These are phyloP conservation scores for Acropora yongei DNA, from an alignment of 64 coral and sea anemone species.

Conservation along the genomic window DNA sequence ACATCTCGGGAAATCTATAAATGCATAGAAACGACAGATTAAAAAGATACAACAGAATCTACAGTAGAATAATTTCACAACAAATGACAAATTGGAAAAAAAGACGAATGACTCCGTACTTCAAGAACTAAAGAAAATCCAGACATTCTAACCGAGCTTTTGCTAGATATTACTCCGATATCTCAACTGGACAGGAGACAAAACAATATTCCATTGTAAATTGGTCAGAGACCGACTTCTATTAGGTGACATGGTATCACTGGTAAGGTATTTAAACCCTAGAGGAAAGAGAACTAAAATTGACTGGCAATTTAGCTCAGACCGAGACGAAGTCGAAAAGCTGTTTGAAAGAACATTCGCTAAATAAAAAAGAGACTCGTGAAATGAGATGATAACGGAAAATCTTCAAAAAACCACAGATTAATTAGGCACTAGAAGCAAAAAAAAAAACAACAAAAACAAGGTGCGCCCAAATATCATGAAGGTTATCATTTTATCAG, in stretches of 20 bases:
- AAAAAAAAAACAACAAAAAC: too few relatives aligned
- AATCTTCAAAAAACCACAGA: too few relatives aligned
- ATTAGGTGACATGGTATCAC: not conserved
- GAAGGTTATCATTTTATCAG: too few relatives aligned
- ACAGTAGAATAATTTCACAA: not conserved
- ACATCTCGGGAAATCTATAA: not conserved
- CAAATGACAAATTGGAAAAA: not conserved
- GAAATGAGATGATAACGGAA: too few relatives aligned
- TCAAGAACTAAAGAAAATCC: too few relatives aligned
- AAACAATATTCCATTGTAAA: not conserved
- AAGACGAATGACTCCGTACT: too few relatives aligned
- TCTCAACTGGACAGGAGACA: not conserved
- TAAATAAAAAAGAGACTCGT: too few relatives aligned
- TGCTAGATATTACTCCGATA: not conserved
- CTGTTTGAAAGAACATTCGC: too few relatives aligned
- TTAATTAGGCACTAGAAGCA: too few relatives aligned
- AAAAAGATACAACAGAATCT: not conserved
- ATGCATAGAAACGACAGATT: not conserved
- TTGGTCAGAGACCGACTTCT: not conserved
- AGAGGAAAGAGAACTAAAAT: not conserved
- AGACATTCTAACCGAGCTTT: too few relatives aligned
- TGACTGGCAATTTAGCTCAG: not conserved
- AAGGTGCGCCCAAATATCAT: too few relatives aligned
- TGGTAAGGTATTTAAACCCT: not conserved
- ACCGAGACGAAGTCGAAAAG: not conserved